Conservation (phyloP, 1,140 invertebrate species). For the Elymnias hypermnestra region DNA sequence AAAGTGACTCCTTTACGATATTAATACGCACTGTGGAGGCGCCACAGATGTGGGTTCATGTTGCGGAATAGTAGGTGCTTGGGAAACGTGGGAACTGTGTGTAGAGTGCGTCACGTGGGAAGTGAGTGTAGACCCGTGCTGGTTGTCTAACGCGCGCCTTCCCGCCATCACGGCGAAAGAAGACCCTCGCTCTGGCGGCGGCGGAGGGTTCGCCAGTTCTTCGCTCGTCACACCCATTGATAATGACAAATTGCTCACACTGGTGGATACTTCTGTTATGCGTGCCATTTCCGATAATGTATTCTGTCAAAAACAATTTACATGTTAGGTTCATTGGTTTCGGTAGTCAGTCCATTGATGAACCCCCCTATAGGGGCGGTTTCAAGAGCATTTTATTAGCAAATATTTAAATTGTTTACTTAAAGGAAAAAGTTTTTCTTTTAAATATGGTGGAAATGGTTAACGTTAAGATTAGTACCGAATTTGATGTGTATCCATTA, state of each 20-base stretch:
- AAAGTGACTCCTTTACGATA: background rate
- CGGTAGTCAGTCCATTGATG: too few species aligned
- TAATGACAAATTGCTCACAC: slow-evolving; percentile 24
- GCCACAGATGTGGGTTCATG: background rate
- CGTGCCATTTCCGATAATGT: slow-evolving; percentile 25
- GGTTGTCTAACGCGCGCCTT: slow-evolving; percentile 40
- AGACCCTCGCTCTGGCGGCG: slow-evolving; percentile 87
- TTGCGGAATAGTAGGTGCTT: background rate
- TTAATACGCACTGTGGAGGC: slow-evolving; percentile 37
- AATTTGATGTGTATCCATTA: slow-evolving; percentile 42
- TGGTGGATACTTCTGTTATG: slow-evolving; percentile 29
- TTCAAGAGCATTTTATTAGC: too few species aligned
- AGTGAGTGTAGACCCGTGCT: too few species aligned
- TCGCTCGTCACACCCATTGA: background rate
- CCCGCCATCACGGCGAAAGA: slow-evolving; percentile 86
- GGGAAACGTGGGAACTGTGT: slow-evolving; percentile 17
- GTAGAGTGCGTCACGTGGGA: slow-evolving; percentile 22
- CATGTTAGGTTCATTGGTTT: too few species aligned
- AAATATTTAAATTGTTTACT: too few species aligned
- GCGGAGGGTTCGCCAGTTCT: slow-evolving; percentile 69
- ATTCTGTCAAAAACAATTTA: slow-evolving; percentile 11
- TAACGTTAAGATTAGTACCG: too few species aligned
- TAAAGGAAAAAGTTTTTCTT: too few species aligned
- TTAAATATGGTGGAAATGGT: too few species aligned
- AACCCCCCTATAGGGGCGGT: too few species aligned